Conservation (phyloP, 2,113 vertebrate genomes). For the Phasianus colchicus region DNA sequence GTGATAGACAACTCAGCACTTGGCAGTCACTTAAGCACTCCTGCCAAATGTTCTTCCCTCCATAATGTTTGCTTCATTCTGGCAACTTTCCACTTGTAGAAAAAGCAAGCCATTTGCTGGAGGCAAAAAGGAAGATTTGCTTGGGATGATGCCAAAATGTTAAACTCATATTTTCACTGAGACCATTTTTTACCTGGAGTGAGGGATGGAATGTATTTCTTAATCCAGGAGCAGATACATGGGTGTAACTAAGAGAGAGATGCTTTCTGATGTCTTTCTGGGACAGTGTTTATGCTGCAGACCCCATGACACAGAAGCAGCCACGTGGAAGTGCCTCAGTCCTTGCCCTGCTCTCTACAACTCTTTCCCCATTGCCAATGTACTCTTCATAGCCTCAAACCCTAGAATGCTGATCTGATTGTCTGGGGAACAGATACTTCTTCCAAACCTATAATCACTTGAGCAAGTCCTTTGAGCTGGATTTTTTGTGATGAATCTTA, state of each 20-base stretch:
- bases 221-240: not conserved
- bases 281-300: not conserved
- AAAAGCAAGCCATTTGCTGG: slow-evolving; percentile 49
- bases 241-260: not conserved
- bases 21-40: slow-evolving; percentile 23
- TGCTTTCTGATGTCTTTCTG: not conserved
- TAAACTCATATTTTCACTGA: slow-evolving; percentile 21
- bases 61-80: slow-evolving; percentile 49
- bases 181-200: slow-evolving; percentile 21
- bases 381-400: not conserved
- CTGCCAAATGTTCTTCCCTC: slow-evolving; percentile 62
- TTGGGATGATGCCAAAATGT: slow-evolving; percentile 20
- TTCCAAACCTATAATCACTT: not conserved
- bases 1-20: slow-evolving; percentile 56
- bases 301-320: not conserved
- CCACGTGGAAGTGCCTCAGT: not conserved
- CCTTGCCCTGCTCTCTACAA: not conserved
- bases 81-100: slow-evolving; percentile 47
- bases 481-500: not conserved
- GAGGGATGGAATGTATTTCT: not conserved
- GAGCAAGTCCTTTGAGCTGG: not conserved
- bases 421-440: not conserved
- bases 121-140: slow-evolving; percentile 28
- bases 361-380: not conserved
- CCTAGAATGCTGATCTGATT: not conserved